Percentiles rank a stretch among this genome's conserved stretches.
phyloP scores from a whole-genome alignment of 1,140 invertebrate genomes.

The Whitmania pigra region DNA sequence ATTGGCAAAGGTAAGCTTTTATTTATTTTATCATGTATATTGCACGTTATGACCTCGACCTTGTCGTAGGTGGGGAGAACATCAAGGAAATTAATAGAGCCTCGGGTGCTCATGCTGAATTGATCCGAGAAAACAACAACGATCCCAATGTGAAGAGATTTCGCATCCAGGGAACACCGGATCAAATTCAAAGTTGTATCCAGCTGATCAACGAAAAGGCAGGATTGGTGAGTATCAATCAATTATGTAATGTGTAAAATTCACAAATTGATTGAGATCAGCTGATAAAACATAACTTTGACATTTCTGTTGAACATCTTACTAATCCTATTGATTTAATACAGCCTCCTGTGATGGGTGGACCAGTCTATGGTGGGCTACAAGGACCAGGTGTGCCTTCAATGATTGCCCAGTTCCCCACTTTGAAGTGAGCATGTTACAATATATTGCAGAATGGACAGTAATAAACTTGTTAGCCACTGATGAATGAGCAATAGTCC shows the following conservation, averaged over 20 bases:
- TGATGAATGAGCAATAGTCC: neutral
- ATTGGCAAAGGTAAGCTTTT: conserved; percentile 56
- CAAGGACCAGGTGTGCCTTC: neutral
- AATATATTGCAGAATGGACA: neutral
- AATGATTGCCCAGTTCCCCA: neutral
- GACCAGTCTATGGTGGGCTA: conserved; percentile 4
- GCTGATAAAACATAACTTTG: no score
- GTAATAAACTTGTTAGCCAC: neutral
- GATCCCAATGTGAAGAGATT: conserved; percentile 42
- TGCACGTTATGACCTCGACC: neutral
- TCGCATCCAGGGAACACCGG: conserved; percentile 61
- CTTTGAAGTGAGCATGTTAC: neutral
- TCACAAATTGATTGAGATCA: no score
- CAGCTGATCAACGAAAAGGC: conserved; percentile 39
- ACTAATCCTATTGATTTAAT: no score
- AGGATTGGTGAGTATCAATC: conserved; percentile 29
- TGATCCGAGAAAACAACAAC: conserved; percentile 38
- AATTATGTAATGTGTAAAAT: no score
- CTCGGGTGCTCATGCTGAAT: conserved; percentile 74
- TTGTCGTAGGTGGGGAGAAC: conserved; percentile 66
- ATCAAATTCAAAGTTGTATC: conserved; percentile 86
- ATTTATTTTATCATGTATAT: neutral
- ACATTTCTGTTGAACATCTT: no score
- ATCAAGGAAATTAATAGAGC: conserved; percentile 85
- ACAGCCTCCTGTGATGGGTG: conserved; percentile 5